These are phyloP conservation scores for Stigmatopora nigra DNA, from an alignment of 2,113 vertebrate species.

Conservation along the genomic window DNA sequence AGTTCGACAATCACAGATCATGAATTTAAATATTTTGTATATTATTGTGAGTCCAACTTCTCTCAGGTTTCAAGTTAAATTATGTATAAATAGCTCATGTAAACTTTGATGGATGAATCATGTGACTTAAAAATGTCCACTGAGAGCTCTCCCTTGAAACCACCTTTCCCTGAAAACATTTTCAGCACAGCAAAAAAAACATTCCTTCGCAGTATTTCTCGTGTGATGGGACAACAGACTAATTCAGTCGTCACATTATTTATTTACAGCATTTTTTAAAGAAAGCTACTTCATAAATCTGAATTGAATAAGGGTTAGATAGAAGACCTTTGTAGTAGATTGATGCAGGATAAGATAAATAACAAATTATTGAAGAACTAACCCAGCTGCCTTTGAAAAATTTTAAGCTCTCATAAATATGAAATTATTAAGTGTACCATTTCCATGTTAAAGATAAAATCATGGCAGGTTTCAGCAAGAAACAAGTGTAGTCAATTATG, in stretches of 20 bases:
- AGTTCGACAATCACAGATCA: background rate
- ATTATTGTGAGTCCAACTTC: background rate
- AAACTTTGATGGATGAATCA: background rate
- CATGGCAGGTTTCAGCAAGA: constrained; percentile 37
- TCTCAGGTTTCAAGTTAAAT: background rate
- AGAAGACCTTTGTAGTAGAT: constrained; percentile 21
- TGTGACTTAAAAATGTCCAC: background rate
- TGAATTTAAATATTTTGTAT: background rate
- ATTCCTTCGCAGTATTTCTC: background rate
- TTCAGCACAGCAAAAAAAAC: background rate
- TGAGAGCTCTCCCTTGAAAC: background rate
- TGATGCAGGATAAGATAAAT: constrained; percentile 32
- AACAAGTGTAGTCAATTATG: constrained; percentile 52
- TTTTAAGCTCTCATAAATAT: constrained; percentile 22
- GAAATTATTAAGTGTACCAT: constrained; percentile 36
- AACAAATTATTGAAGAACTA: constrained; percentile 25
- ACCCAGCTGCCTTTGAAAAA: constrained; percentile 22
- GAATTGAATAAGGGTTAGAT: constrained; percentile 4
- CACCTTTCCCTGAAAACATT: background rate
- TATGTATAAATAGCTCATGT: background rate
- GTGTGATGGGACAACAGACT: background rate
- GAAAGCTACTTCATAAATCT: constrained; percentile 20
- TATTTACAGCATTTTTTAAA: constrained; percentile 2
- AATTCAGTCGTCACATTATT: background rate
- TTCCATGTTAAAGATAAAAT: constrained; percentile 29